These are phyloP conservation scores for Lysandra bellargus DNA, from an alignment of 2,888 invertebrate genomes.

Conservation along the genomic window DNA sequence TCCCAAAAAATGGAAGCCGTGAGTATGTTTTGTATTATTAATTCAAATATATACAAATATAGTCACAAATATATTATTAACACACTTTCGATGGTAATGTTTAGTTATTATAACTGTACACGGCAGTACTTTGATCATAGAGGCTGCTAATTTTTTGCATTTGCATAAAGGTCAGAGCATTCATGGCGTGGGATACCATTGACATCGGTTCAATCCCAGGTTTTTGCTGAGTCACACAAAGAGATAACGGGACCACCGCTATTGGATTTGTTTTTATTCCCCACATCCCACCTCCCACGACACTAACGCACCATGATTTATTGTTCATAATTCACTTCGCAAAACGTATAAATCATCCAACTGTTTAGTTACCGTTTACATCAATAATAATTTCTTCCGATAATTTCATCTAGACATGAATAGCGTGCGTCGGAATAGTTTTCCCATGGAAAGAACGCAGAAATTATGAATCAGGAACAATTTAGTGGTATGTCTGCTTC, in stretches of 20 bases:
- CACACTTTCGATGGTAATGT: conserved; percentile 3
- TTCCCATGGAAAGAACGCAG: conserved; percentile 22
- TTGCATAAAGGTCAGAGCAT: conserved; percentile 55
- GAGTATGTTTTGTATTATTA: not conserved
- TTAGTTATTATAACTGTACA: conserved; percentile 24
- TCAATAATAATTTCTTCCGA: conserved; percentile 3
- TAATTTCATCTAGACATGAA: conserved; percentile 29
- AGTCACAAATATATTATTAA: conserved; percentile 8
- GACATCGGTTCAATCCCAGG: conserved; percentile 49
- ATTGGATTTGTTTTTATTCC: conserved; percentile 47
- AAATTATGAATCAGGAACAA: conserved; percentile 20
- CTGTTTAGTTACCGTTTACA: conserved; percentile 6
- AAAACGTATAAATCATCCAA: not conserved
- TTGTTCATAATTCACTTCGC: conserved; percentile 16
- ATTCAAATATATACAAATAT: not conserved
- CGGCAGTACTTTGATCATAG: conserved; percentile 14
- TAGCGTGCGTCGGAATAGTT: conserved; percentile 24
- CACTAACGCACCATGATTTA: not conserved
- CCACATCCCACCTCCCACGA: not conserved
- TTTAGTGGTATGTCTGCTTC: conserved; percentile 23
- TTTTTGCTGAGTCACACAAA: conserved; percentile 49
- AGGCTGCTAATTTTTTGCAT: conserved; percentile 43
- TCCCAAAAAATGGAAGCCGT: not conserved
- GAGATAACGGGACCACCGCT: conserved; percentile 47
- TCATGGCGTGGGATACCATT: conserved; percentile 61